A percentile compares a stretch with the other conserved stretches of the same genome.
Evolutionary conservation across 2,113 vertebrate genomes (phyloP).

Genomic region (Tetrao urogallus): DNA sequence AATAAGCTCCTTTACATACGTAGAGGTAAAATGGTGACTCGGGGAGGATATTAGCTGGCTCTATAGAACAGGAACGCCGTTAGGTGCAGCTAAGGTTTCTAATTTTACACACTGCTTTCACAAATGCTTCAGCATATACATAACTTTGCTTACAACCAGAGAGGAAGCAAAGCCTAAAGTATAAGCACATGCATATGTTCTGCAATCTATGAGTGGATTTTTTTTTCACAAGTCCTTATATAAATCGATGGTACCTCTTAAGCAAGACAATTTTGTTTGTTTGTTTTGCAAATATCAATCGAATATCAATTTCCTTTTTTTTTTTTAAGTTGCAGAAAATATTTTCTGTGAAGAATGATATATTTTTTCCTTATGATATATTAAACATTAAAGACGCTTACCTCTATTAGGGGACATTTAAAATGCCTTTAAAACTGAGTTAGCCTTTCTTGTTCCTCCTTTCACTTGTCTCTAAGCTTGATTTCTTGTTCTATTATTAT

Average conservation of each 20-base stretch:
- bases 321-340: background rate
- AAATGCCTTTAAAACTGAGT: background rate
- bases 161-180: conserved; percentile 20
- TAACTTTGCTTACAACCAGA: background rate
- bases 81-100: background rate
- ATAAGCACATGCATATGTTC: background rate
- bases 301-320: background rate
- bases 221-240: background rate
- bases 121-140: background rate
- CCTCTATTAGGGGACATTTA: background rate
- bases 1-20: background rate
- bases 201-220: background rate
- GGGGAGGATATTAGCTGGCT: background rate
- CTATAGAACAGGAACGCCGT: background rate
- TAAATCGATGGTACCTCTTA: background rate
- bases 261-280: background rate
- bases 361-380: background rate
- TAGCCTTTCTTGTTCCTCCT: background rate
- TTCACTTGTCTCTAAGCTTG: background rate
- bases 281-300: background rate
- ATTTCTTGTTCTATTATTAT: background rate
- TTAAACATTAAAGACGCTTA: background rate
- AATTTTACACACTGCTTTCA: conserved; percentile 15
- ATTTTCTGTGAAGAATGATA: background rate
- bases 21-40: background rate